Evolutionary conservation across 2,888 invertebrate genomes (phyloP), one percentile per base, ranked within the genome.

Genomic region (Agrochola litura): DNA sequence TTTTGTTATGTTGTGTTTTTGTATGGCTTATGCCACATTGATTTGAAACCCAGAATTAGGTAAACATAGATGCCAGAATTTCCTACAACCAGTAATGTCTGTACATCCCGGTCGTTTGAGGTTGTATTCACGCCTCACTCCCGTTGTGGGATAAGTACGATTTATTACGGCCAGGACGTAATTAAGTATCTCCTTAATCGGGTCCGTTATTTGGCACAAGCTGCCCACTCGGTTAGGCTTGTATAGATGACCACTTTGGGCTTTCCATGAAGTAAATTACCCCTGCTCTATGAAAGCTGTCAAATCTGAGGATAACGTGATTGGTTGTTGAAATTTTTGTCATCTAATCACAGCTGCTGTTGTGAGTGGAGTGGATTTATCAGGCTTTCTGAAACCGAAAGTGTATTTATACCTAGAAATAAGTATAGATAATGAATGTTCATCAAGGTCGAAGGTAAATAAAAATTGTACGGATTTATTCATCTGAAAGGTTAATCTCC

Each of bases 111-210:
- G 25, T 68, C 64, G 49, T 71, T 84, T 68, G 85, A 49, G 81
- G 82, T 74, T 67, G 66, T 71, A 82, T 84, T 82, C 85, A 81
- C 85, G 81, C 85, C 81, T 72, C 71, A 68, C 58, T 81, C 79
- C 79, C 64, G 70, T 71, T 82, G 82, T n/a, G 82, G 82, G 82
- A 80, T 82, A 84, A 82, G 76, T 68, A 81, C 81, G 65, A 82
- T 82, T 82, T 85, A 82, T 81, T 81, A 64, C 71, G 41, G 85
- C 41, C 54, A 58, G 68, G 43, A 19, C 56, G 61, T 82, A 85
- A 82, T 82, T 82, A 82, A 82, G 75, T 85, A 72, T 68, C 64
- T 84, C 64, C 81, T 82, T 82, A 82, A 82, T 85, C 75, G 81
- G 75, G 71, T 56, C 81, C 43, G 85, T 82, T 82, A 85, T 82